A percentile compares a stretch with the other conserved stretches of the same genome.
Conservation (phyloP, 2,797 vertebrate species). For the Sphenopsis melanotis region DNA sequence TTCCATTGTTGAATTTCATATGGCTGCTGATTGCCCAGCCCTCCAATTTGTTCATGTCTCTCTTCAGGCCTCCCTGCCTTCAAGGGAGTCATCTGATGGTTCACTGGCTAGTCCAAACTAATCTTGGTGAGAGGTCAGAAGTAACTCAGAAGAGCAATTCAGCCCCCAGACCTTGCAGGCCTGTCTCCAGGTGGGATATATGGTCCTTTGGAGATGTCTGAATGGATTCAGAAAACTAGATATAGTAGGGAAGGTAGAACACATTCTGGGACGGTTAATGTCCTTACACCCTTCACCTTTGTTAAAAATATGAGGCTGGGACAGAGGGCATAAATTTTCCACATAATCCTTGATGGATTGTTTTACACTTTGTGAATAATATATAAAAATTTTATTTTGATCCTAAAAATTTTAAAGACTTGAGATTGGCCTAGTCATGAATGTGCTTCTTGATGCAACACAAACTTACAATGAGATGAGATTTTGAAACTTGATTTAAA, state of each 20-base stretch:
- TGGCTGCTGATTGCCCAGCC: neutral
- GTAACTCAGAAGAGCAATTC: neutral
- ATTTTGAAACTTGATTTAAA: neutral
- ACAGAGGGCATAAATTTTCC: neutral
- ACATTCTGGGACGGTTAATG: neutral
- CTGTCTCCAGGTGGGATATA: neutral
- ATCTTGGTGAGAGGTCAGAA: neutral
- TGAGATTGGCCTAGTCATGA: neutral
- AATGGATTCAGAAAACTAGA: neutral
- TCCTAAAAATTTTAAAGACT: neutral
- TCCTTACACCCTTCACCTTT: neutral
- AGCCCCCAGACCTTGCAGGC: neutral
- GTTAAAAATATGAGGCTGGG: neutral
- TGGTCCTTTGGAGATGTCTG: neutral
- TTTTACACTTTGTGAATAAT: neutral
- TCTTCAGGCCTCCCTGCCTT: no score
- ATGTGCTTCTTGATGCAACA: neutral
- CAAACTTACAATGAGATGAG: neutral
- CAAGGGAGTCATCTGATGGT: no score
- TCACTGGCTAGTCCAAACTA: neutral
- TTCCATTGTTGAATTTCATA: neutral
- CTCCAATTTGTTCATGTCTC: neutral
- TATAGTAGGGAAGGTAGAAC: neutral
- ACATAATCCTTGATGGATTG: rapidly evolving
- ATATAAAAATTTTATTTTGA: neutral